A percentile compares a stretch with the other conserved stretches of the same genome.
phyloP scores from a whole-genome alignment of 92 coral and sea anemone genomes.

The Phenganax marumi region DNA sequence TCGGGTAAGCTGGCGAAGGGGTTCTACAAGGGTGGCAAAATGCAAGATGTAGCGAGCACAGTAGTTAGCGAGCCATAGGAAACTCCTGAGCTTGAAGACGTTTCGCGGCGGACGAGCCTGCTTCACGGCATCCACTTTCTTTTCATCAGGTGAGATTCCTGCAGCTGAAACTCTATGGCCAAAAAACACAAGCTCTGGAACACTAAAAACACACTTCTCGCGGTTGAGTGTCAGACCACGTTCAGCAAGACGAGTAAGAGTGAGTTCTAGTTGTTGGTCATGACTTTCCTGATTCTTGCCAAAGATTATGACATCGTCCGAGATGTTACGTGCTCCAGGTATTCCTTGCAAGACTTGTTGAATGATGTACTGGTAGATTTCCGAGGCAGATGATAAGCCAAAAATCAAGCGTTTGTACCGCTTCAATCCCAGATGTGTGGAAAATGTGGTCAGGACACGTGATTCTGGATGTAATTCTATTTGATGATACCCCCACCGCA shows the following conservation, averaged over 20 bases:
- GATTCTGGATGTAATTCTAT: constrained; percentile 27
- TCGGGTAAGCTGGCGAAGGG: constrained; percentile 47
- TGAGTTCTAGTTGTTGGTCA: constrained; percentile 30
- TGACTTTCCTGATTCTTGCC: constrained; percentile 21
- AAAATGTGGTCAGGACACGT: constrained; percentile 32
- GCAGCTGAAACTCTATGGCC: constrained; percentile 25
- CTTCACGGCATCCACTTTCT: not conserved
- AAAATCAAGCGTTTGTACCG: constrained; percentile 42
- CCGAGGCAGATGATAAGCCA: constrained; percentile 24
- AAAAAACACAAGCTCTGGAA: constrained; percentile 25
- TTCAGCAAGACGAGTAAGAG: constrained; percentile 12
- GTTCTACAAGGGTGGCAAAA: constrained; percentile 49
- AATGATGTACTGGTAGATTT: constrained; percentile 23
- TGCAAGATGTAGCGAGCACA: constrained; percentile 44
- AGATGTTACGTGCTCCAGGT: constrained; percentile 34
- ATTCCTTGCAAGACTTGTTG: constrained; percentile 38
- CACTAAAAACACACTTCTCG: constrained; percentile 32
- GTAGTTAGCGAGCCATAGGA: constrained; percentile 48
- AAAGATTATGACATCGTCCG: constrained; percentile 42
- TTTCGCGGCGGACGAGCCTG: not conserved
- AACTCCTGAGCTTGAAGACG: constrained; percentile 35
- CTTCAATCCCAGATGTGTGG: constrained; percentile 30
- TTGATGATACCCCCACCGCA: constrained; percentile 53
- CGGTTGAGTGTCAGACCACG: constrained; percentile 44
- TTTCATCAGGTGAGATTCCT: constrained; percentile 29